A percentile compares a stretch with the other conserved stretches of the same genome.
Conservation (phyloP, 2,888 invertebrate species). For the Hirtodrosophila alboralis region DNA sequence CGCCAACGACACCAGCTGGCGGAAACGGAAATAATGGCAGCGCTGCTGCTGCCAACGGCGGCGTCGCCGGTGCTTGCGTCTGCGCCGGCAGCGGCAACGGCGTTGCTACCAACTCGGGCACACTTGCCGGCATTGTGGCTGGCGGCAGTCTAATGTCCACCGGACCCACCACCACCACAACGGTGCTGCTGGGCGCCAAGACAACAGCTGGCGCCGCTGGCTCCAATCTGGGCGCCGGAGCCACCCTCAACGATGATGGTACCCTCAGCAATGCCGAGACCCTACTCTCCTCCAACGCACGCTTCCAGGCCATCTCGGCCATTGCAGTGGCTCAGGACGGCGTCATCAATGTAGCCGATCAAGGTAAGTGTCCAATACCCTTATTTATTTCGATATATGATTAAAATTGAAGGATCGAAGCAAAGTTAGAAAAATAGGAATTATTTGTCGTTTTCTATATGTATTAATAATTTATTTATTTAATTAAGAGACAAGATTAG, state of each 20-base stretch:
- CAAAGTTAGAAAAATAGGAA: too few relatives aligned
- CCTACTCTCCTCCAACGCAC: constrained; percentile 94
- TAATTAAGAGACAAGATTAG: too few relatives aligned
- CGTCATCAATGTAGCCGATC: constrained; percentile 97
- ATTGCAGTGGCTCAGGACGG: constrained; percentile 97
- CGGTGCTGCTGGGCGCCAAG: constrained; percentile 82
- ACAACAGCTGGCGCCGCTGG: constrained; percentile 69
- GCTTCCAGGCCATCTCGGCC: constrained; percentile 94
- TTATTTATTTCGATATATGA: too few relatives aligned
- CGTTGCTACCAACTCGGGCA: constrained; percentile 55
- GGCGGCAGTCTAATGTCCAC: constrained; percentile 83
- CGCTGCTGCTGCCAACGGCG: constrained; percentile 50
- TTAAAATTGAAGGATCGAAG: too few relatives aligned
- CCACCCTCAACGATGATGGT: constrained; percentile 82
- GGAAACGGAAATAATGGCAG: constrained; percentile 73
- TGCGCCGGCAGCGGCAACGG: constrained; percentile 44
- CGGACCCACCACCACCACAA: constrained; percentile 83
- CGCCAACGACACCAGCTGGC: constrained; percentile 80
- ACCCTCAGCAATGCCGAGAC: constrained; percentile 91
- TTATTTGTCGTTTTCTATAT: too few relatives aligned
- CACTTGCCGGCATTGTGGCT: constrained; percentile 79
- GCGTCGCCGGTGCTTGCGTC: constrained; percentile 50
- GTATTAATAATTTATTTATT: too few relatives aligned
- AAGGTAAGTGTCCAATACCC: constrained; percentile 88
- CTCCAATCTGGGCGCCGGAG: constrained; percentile 62